Conservation (phyloP, 1,140 invertebrate genomes). For the Diachasmimorpha longicaudata region DNA sequence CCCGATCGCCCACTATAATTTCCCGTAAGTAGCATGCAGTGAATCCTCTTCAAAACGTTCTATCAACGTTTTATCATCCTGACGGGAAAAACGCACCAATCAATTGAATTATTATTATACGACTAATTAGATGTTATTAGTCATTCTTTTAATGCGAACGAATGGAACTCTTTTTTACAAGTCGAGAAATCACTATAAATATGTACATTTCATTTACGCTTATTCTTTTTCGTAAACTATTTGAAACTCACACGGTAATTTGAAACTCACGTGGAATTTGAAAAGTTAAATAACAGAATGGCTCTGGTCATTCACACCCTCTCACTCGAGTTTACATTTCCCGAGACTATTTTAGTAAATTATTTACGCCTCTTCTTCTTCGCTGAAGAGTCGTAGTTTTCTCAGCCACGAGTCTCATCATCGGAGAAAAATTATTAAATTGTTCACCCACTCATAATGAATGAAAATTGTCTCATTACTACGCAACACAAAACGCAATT, state of each 20-base stretch:
- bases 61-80: background rate
- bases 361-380: background rate
- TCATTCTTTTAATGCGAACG: too few relatives aligned
- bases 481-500: too few relatives aligned
- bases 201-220: too few relatives aligned
- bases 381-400: background rate
- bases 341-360: background rate
- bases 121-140: background rate
- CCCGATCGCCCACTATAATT: slow-evolving; percentile 13
- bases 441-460: background rate
- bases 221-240: too few relatives aligned
- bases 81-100: background rate
- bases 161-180: too few relatives aligned
- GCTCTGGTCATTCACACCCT: background rate
- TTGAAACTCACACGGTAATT: too few relatives aligned
- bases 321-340: background rate
- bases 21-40: background rate
- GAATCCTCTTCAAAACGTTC: background rate
- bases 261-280: background rate
- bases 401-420: background rate
- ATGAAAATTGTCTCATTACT: background rate
- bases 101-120: background rate
- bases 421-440: background rate
- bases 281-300: background rate
- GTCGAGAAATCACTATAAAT: too few relatives aligned